Evolutionary conservation across 2,888 invertebrate species (phyloP), one percentile per base, ranked within the genome.

Genomic region (Anagyrus pseudococci): DNA sequence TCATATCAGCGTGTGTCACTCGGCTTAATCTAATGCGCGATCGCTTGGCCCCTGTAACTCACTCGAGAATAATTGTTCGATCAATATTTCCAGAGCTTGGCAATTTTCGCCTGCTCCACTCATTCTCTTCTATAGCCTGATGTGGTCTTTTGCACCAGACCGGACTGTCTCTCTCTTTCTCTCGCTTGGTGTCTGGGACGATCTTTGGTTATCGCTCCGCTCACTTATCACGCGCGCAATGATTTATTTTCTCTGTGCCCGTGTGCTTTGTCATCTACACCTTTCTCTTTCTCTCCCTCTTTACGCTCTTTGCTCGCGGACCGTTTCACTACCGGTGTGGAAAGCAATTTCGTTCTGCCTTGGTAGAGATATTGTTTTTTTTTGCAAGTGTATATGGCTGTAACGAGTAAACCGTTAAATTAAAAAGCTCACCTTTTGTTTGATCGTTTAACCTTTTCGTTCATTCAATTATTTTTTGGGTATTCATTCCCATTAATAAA

Each of bases 11-110:
- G 67, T 73, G 74, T 75, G 76, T 77, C 75, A 76, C 7, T 72
- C 62, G 71, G 75, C 74, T 75, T 73, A 76, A 76, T 77, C 77
- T 76, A 75, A 76, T 77, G 75, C 73, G 74, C 71, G 74, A 75
- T 75, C 76, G 75, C 71, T 71, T 8, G 13, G 47, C 23, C 23
- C 10, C 66, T 73, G 75, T 78, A 76, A 75, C 74, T 77, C 77
- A 76, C 67, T 68, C 69, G 73, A 72, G 75, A 75, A 77, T 77
- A 76, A 78, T 77, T 77, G 75, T 67, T 59, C 70, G 75, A 73
- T 77, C 77, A 73, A 78, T 76, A 76, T 71, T 75, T 72, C 68
- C 67, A 68, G 62, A 40, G 2, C 44, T 44, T 26, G 40, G 55
- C 20, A 49, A 43, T 53, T 46, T 44, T 54, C 53, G 29, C 26